A percentile compares a stretch with the other conserved stretches of the same genome.
Conservation (phyloP, 2,888 invertebrate species). For the Pteria penguin region DNA sequence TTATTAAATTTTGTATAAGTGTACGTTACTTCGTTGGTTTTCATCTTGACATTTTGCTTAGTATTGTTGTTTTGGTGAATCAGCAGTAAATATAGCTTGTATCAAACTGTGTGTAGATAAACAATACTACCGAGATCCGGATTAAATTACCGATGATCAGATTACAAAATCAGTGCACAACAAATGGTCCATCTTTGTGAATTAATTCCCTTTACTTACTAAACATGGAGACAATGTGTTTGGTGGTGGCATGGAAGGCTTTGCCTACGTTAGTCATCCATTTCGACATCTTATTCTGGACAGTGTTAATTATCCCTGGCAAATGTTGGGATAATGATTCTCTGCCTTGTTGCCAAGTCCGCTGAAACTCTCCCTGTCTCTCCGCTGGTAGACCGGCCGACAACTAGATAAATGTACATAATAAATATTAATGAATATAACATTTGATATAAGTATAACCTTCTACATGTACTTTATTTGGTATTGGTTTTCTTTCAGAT, state of each 20-base stretch:
- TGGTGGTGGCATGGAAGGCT: background rate
- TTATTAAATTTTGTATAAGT: too few species aligned
- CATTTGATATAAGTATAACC: too few species aligned
- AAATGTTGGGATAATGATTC: background rate
- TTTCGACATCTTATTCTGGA: background rate
- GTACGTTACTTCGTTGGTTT: too few species aligned
- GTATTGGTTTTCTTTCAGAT: too few species aligned
- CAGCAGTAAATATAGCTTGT: too few species aligned
- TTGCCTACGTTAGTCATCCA: slow-evolving; percentile 8
- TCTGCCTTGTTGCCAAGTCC: background rate
- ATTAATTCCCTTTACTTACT: background rate
- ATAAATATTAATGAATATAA: too few species aligned
- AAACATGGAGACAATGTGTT: background rate
- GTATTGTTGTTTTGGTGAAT: too few species aligned
- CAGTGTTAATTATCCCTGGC: background rate
- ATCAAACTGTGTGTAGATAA: too few species aligned
- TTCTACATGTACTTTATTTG: too few species aligned
- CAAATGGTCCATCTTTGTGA: too few species aligned
- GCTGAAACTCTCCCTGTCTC: background rate
- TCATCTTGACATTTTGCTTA: too few species aligned
- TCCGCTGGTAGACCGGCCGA: background rate
- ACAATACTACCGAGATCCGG: too few species aligned
- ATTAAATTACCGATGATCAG: background rate
- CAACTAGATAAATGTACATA: background rate
- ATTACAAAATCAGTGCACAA: background rate